Evolutionary conservation across 2,113 vertebrate genomes (phyloP).

Genomic region (Mormoops blainvillei): DNA sequence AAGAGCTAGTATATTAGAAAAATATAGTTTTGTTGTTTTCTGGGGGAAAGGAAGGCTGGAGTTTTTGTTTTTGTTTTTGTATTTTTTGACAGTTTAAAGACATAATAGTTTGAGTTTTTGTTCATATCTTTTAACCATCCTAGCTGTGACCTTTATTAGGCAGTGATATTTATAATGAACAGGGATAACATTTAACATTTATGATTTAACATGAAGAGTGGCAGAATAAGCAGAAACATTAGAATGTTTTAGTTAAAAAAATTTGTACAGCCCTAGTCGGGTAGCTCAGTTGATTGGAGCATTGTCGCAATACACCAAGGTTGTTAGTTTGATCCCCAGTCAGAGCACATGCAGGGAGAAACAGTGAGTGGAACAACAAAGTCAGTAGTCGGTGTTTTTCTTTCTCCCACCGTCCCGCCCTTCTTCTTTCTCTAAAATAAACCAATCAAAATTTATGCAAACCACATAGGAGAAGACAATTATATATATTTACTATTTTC

Average conservation of each 20-base stretch:
- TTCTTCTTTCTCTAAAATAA: too few relatives aligned
- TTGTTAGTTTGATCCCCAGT: too few relatives aligned
- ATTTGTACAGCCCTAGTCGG: too few relatives aligned
- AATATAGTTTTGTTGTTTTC: constrained; percentile 7
- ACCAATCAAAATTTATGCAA: neutral
- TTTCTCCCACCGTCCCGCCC: too few relatives aligned
- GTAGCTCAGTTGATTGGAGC: too few relatives aligned
- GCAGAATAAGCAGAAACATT: neutral
- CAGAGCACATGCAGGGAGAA: too few relatives aligned
- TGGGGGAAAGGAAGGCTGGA: neutral
- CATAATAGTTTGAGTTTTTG: neutral
- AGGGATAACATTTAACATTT: neutral
- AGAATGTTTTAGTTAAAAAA: constrained; percentile 14
- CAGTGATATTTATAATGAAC: neutral
- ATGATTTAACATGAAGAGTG: neutral
- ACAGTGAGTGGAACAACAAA: too few relatives aligned
- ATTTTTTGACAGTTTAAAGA: neutral
- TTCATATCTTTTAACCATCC: neutral
- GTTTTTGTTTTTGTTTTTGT: neutral
- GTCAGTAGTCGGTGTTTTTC: too few relatives aligned
- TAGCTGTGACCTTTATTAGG: neutral
- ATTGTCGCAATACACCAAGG: too few relatives aligned
- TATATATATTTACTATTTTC: neutral
- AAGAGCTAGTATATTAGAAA: neutral
- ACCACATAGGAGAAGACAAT: neutral